phyloP scores from a whole-genome alignment of 2,113 vertebrate species.

The Neolamprologus kungweensis region DNA sequence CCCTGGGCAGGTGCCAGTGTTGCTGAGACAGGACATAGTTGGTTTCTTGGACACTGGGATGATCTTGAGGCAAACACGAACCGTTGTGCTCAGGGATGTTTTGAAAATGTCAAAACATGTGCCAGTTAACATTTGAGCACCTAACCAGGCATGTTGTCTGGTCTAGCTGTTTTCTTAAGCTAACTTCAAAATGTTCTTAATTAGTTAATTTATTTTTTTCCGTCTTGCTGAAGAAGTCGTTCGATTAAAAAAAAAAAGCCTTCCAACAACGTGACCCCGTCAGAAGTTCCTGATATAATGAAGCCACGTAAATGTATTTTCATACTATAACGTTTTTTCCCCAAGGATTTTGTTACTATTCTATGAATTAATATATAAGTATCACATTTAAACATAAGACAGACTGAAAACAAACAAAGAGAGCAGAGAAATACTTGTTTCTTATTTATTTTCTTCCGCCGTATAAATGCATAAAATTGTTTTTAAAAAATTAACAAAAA shows the following conservation, averaged over 20 bases:
- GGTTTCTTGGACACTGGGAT: no score
- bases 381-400: background rate
- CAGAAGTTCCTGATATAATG: background rate
- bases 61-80: no score
- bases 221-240: background rate
- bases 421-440: background rate
- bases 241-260: background rate
- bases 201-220: accelerated
- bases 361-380: background rate
- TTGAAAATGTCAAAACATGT: no score
- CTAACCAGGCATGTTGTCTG: no score
- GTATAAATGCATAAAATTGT: background rate
- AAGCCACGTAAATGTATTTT: background rate
- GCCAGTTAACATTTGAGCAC: no score
- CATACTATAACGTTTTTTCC: background rate
- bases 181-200: no score
- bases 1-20: no score
- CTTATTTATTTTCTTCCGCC: constrained; percentile 6
- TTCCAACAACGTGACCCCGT: background rate
- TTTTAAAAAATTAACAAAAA: background rate
- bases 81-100: no score
- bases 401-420: background rate
- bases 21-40: no score
- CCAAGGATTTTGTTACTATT: background rate
- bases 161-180: no score